phyloP scores from a whole-genome alignment of 2,888 invertebrate species.

The Eupithecia insigniata region DNA sequence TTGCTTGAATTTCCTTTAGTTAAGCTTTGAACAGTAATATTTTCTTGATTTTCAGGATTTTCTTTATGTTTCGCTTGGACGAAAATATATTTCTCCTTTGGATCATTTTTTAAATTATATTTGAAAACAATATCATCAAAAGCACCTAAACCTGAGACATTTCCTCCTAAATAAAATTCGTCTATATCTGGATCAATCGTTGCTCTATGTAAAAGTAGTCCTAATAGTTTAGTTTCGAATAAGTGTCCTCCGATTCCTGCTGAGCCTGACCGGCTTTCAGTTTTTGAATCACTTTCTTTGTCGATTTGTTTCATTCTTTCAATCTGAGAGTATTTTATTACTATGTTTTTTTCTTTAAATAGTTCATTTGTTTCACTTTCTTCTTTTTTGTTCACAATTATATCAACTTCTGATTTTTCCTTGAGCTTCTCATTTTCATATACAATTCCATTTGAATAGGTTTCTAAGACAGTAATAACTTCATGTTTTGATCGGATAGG shows the following conservation, averaged over 20 bases:
- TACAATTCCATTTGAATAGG: neutral
- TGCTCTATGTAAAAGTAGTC: conserved; percentile 20
- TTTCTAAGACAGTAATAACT: conserved; percentile 11
- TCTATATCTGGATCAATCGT: conserved; percentile 33
- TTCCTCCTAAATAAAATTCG: conserved; percentile 20
- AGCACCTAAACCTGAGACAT: conserved; percentile 42
- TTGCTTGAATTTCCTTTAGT: neutral
- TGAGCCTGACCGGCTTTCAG: conserved; percentile 18
- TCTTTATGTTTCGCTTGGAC: conserved; percentile 45
- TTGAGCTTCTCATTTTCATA: neutral
- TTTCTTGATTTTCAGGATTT: conserved; percentile 8
- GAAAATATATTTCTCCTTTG: conserved; percentile 40
- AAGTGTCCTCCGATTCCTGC: conserved; percentile 20
- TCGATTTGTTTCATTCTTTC: neutral
- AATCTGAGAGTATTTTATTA: neutral
- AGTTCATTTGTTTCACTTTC: neutral
- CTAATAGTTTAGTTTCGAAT: conserved; percentile 26
- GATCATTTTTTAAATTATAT: conserved; percentile 33
- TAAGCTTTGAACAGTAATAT: conserved; percentile 14
- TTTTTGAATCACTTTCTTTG: neutral
- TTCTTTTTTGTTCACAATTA: neutral
- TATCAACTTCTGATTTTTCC: neutral
- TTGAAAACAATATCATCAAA: conserved; percentile 49
- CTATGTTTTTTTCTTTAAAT: neutral
- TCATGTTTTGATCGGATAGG: conserved; percentile 5